Evolutionary conservation across 2,888 invertebrate species (phyloP).

Genomic region (Drosophila mimica): DNA sequence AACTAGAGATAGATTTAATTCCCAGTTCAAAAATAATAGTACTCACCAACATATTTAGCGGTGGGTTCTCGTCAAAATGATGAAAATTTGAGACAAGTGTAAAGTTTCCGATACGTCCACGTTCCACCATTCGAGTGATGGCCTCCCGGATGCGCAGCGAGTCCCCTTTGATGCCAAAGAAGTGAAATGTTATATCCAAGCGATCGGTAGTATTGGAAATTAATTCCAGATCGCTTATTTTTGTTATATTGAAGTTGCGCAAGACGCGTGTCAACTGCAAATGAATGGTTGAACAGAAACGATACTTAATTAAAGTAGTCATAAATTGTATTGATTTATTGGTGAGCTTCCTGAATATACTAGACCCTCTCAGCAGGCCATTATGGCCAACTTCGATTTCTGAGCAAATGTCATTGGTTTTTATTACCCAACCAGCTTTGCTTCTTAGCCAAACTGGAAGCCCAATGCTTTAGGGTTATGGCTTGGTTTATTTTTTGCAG

Average conservation of each 20-base stretch:
- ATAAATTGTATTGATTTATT: conserved; percentile 3
- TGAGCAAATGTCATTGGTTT: conserved; percentile 38
- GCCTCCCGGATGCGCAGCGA: conserved; percentile 85
- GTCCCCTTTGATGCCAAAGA: conserved; percentile 85
- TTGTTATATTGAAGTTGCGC: conserved; percentile 88
- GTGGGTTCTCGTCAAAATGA: conserved; percentile 90
- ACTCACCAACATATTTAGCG: conserved; percentile 89
- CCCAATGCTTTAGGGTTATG: not conserved
- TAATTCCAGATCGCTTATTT: conserved; percentile 88
- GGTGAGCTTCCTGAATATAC: not conserved
- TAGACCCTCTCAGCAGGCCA: conserved; percentile 6
- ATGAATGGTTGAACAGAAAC: conserved; percentile 6
- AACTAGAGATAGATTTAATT: not conserved
- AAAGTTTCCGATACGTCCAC: conserved; percentile 87
- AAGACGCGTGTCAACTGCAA: conserved; percentile 88
- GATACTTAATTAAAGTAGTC: not conserved
- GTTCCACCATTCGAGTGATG: conserved; percentile 87
- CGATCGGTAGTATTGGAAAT: conserved; percentile 87
- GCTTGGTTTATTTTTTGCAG: not conserved
- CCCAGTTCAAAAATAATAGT: not conserved
- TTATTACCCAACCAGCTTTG: conserved; percentile 36
- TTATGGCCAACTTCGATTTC: conserved; percentile 34
- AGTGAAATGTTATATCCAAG: conserved; percentile 86
- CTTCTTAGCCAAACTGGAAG: not conserved
- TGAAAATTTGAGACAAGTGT: conserved; percentile 88